phyloP scores from a whole-genome alignment of 2,888 invertebrate genomes.

The Amphipoea oculea region DNA sequence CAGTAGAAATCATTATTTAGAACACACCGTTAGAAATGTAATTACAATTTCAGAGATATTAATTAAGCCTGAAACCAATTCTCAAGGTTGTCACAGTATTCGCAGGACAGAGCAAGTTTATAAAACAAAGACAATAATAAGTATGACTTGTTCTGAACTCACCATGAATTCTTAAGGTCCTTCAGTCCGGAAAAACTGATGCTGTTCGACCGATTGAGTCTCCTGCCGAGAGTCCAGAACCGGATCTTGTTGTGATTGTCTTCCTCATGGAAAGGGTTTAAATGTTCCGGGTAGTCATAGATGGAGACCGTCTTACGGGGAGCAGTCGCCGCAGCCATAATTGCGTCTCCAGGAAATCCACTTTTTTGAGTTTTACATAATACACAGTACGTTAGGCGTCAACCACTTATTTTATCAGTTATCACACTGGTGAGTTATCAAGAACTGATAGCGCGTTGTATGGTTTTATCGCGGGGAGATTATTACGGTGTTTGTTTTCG shows the following conservation, averaged over 20 bases:
- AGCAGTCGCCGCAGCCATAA: slow-evolving; percentile 84
- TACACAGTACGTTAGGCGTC: slow-evolving; percentile 80
- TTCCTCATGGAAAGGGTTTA: slow-evolving; percentile 94
- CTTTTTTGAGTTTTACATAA: slow-evolving; percentile 86
- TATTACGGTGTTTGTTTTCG: slow-evolving; percentile 87
- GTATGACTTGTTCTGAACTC: slow-evolving; percentile 71
- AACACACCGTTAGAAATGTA: slow-evolving; percentile 66
- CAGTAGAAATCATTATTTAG: slow-evolving; percentile 43
- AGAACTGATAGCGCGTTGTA: slow-evolving; percentile 83
- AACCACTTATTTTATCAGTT: slow-evolving; percentile 87
- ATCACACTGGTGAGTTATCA: slow-evolving; percentile 87
- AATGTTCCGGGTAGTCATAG: slow-evolving; percentile 94
- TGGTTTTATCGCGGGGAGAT: slow-evolving; percentile 87
- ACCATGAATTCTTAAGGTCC: slow-evolving; percentile 91
- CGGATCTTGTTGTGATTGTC: slow-evolving; percentile 91
- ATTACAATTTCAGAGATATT: slow-evolving; percentile 70
- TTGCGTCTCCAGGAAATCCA: slow-evolving; percentile 75
- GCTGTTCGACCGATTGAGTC: slow-evolving; percentile 90
- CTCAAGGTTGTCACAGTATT: slow-evolving; percentile 56
- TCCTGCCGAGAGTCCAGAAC: slow-evolving; percentile 91
- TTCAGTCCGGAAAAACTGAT: slow-evolving; percentile 91
- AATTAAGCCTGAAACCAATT: slow-evolving; percentile 65
- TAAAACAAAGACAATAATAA: slow-evolving; percentile 30
- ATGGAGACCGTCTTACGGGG: slow-evolving; percentile 90
- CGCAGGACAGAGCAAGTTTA: slow-evolving; percentile 26